phyloP scores from a whole-genome alignment of 1,140 invertebrate species.

The Chymomyza costata region DNA sequence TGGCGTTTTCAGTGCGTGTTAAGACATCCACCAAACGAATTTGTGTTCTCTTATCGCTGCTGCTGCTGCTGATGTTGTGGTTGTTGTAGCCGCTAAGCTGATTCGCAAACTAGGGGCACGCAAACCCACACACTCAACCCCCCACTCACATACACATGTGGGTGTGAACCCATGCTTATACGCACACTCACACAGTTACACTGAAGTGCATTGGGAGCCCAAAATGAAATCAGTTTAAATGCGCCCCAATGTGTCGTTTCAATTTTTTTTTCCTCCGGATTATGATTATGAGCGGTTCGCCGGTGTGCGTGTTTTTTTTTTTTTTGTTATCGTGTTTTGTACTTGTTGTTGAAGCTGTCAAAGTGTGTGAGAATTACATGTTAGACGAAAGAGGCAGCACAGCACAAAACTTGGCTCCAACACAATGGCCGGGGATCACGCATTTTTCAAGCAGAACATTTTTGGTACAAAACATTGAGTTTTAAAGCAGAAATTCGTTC shows the following conservation, averaged over 20 bases:
- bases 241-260: conserved; percentile 67
- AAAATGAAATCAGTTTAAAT: conserved; percentile 69
- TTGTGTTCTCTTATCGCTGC: conserved; percentile 28
- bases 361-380: conserved; percentile 10
- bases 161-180: too few species aligned
- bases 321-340: conserved; percentile 16
- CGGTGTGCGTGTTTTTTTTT: neutral
- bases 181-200: conserved; percentile 16
- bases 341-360: conserved; percentile 8
- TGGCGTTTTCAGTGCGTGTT: conserved; percentile 54
- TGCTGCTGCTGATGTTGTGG: conserved; percentile 19
- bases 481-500: too few species aligned
- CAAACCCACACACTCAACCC: conserved; percentile 6
- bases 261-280: too few species aligned
- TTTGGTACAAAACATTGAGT: too few species aligned
- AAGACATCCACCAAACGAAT: conserved; percentile 52
- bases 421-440: too few species aligned
- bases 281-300: conserved; percentile 51
- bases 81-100: conserved; percentile 18
- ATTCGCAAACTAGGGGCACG: too few species aligned
- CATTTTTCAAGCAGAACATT: conserved; percentile 29
- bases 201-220: conserved; percentile 7
- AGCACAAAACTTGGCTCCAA: too few species aligned
- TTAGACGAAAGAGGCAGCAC: too few species aligned
- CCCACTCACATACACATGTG: conserved; percentile 1